Percentiles rank a stretch among this genome's conserved stretches.
These are phyloP conservation scores for Camponotus fellah DNA, from an alignment of 2,888 invertebrate genomes.

Conservation along the genomic window DNA sequence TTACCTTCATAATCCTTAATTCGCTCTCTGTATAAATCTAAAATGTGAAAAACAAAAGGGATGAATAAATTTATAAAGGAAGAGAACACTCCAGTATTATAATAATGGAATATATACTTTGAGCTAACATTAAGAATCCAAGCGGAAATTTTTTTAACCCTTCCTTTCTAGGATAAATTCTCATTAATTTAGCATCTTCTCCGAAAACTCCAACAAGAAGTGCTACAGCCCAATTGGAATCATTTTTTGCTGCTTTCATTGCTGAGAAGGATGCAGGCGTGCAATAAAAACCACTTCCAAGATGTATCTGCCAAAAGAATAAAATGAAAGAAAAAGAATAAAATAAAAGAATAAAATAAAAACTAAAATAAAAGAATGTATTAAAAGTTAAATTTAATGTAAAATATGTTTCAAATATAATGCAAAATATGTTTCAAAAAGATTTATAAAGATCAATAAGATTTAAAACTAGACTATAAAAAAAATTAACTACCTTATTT, in stretches of 20 bases:
- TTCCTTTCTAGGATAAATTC: not conserved
- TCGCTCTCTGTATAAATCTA: not conserved
- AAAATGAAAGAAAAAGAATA: too few relatives aligned
- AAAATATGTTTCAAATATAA: too few relatives aligned
- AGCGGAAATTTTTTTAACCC: not conserved
- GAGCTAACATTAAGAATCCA: not conserved
- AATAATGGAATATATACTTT: not conserved
- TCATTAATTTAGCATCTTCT: conserved; percentile 7
- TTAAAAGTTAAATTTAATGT: not conserved
- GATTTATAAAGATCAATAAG: not conserved
- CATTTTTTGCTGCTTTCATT: not conserved
- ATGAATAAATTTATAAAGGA: not conserved
- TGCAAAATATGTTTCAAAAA: not conserved
- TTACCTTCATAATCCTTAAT: not conserved
- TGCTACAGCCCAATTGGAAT: not conserved
- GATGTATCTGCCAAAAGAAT: not conserved
- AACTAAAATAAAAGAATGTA: not conserved
- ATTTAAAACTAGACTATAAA: not conserved
- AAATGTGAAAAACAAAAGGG: not conserved
- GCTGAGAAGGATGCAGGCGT: not conserved
- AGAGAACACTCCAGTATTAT: not conserved
- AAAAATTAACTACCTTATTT: not conserved
- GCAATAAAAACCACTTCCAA: conserved; percentile 1
- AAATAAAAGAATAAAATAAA: too few relatives aligned
- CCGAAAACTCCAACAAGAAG: conserved; percentile 17